A percentile compares a stretch with the other conserved stretches of the same genome.
Evolutionary conservation across 2,888 invertebrate species (phyloP).

Genomic region (Clostera curtula): DNA sequence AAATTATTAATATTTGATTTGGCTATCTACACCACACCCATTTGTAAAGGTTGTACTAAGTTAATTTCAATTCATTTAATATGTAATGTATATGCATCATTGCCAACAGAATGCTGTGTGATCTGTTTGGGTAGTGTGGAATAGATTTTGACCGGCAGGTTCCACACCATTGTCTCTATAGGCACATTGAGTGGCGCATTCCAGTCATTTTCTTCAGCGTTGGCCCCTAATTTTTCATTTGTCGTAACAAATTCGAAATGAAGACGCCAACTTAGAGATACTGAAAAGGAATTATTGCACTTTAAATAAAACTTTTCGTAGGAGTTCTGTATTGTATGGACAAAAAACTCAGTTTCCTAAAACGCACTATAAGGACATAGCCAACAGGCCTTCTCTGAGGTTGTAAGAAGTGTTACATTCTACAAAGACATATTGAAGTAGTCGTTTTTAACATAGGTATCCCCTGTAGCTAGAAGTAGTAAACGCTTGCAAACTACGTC

Average conservation of each 20-base stretch:
- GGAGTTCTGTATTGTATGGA: not conserved
- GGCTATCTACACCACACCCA: too few relatives aligned
- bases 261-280: constrained; percentile 92
- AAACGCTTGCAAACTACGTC: too few relatives aligned
- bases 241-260: constrained; percentile 98
- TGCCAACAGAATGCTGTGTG: constrained; percentile 76
- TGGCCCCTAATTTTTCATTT: constrained; percentile 77
- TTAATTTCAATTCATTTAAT: constrained; percentile 27
- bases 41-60: too few relatives aligned
- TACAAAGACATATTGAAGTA: too few relatives aligned
- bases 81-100: constrained; percentile 61
- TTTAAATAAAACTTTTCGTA: not conserved
- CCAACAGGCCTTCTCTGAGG: too few relatives aligned
- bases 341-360: too few relatives aligned
- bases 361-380: too few relatives aligned
- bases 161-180: constrained; percentile 99
- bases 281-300: constrained; percentile 58
- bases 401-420: too few relatives aligned
- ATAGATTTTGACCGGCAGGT: constrained; percentile 94
- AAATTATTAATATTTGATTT: too few relatives aligned
- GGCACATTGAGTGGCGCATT: constrained; percentile 89
- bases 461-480: too few relatives aligned
- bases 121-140: constrained; percentile 91
- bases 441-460: too few relatives aligned
- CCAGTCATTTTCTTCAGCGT: constrained; percentile 78